A percentile compares a stretch with the other conserved stretches of the same genome.
Evolutionary conservation across 2,888 invertebrate genomes (phyloP).

Genomic region (Cheilosia impressa): DNA sequence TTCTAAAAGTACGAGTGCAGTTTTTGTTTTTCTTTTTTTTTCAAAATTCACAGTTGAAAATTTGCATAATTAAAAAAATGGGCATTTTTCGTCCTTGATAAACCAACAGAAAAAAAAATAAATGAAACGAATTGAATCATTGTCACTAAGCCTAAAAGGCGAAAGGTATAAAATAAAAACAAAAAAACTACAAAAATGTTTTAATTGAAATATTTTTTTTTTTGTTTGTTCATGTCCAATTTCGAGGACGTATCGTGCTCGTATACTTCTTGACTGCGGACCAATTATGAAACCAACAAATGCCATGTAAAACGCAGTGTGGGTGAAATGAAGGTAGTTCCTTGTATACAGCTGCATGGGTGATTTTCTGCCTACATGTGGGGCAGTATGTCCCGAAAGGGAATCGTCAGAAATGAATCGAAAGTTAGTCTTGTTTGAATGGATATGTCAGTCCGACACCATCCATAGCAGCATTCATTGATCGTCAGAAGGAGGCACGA

Average conservation of each 20-base stretch:
- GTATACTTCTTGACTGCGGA: slow-evolving; percentile 17
- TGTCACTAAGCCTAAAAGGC: slow-evolving; percentile 53
- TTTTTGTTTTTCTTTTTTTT: slow-evolving; percentile 13
- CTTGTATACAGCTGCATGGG: neutral
- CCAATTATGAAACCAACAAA: slow-evolving; percentile 61
- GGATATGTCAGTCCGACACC: too few species aligned
- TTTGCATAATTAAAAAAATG: slow-evolving; percentile 12
- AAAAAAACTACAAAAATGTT: slow-evolving; percentile 7
- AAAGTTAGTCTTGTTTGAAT: too few species aligned
- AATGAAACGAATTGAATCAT: slow-evolving; percentile 29
- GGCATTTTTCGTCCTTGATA: slow-evolving; percentile 6
- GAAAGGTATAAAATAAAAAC: neutral
- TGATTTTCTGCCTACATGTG: neutral
- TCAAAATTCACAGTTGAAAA: slow-evolving; percentile 30
- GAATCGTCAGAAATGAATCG: neutral
- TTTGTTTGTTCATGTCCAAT: neutral
- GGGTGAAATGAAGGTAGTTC: slow-evolving; percentile 39
- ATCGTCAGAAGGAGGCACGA: too few species aligned
- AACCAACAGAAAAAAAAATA: neutral
- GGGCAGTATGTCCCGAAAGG: slow-evolving; percentile 37
- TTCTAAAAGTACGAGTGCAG: slow-evolving; percentile 6
- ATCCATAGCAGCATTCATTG: too few species aligned
- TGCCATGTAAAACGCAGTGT: slow-evolving; percentile 28
- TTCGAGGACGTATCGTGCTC: slow-evolving; percentile 18
- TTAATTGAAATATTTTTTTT: slow-evolving; percentile 55